phyloP scores from a whole-genome alignment of 2,113 vertebrate genomes.

The Rhabdomys dilectus region DNA sequence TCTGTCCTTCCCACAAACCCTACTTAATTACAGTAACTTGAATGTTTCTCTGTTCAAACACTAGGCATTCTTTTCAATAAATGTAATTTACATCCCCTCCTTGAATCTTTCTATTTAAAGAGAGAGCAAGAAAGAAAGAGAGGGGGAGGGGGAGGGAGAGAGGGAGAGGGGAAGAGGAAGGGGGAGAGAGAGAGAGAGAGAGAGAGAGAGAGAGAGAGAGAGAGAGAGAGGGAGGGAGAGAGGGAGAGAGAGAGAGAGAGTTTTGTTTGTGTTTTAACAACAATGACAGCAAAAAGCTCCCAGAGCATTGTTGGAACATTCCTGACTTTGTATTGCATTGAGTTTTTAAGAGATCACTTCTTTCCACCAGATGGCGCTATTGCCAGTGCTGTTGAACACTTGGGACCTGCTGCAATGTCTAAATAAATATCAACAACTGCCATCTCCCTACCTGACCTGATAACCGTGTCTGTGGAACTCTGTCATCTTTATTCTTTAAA shows the following conservation, averaged over 20 bases:
- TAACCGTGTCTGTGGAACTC: background rate
- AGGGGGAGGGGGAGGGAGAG: too few relatives aligned
- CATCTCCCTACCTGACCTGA: background rate
- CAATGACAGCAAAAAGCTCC: background rate
- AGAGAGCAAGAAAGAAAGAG: too few relatives aligned
- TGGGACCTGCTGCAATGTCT: background rate
- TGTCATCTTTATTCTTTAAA: background rate
- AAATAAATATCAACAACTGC: background rate
- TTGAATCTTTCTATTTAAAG: background rate
- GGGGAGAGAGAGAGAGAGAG: too few relatives aligned
- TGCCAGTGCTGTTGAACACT: background rate
- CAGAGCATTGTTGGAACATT: background rate
- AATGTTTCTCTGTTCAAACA: constrained; percentile 12
- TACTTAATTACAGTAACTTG: background rate
- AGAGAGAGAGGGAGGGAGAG: too few relatives aligned
- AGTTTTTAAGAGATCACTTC: background rate
- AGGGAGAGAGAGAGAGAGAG: background rate
- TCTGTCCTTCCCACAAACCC: constrained; percentile 17
- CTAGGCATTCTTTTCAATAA: background rate
- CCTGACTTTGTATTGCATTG: background rate
- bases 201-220: too few relatives aligned
- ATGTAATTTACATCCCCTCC: background rate
- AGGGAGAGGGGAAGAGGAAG: too few relatives aligned
- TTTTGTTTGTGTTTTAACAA: background rate
- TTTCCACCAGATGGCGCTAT: constrained; percentile 69